phyloP scores from a whole-genome alignment of 2,888 invertebrate genomes.

The Ochlodes sylvanus region DNA sequence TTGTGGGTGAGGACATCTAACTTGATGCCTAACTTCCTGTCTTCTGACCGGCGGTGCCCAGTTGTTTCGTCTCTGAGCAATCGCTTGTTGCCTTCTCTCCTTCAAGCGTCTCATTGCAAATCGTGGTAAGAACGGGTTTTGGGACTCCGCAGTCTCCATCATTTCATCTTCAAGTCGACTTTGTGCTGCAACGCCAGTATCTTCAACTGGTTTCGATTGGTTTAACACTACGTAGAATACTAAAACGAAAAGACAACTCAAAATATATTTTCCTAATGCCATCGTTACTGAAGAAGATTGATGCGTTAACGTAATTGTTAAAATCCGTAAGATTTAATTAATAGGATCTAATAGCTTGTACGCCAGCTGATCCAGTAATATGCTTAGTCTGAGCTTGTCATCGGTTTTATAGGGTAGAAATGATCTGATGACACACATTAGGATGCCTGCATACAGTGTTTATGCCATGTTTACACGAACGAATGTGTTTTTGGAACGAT shows the following conservation, averaged over 20 bases:
- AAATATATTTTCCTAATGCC: slow-evolving; percentile 50
- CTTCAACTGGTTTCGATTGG: slow-evolving; percentile 57
- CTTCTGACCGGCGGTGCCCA: slow-evolving; percentile 48
- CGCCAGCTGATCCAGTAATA: slow-evolving; percentile 63
- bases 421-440: slow-evolving; percentile 71
- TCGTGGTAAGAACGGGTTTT: slow-evolving; percentile 72
- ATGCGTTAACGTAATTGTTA: neutral
- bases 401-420: slow-evolving; percentile 68
- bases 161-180: slow-evolving; percentile 54
- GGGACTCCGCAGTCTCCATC: slow-evolving; percentile 73
- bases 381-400: slow-evolving; percentile 46
- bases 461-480: slow-evolving; percentile 64
- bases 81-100: slow-evolving; percentile 63
- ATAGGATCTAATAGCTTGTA: neutral
- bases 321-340: neutral
- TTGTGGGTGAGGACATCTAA: slow-evolving; percentile 46
- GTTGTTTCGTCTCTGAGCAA: slow-evolving; percentile 61
- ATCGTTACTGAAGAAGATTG: slow-evolving; percentile 43
- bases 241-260: slow-evolving; percentile 49
- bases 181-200: slow-evolving; percentile 38
- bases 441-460: slow-evolving; percentile 67
- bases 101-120: slow-evolving; percentile 75
- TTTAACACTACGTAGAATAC: slow-evolving; percentile 49
- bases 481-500: slow-evolving; percentile 73
- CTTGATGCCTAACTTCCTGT: slow-evolving; percentile 44